Evolutionary conservation across 2,888 invertebrate species (phyloP), one percentile per base, ranked within the genome.

Genomic region (Drosophila peninsularis): DNA sequence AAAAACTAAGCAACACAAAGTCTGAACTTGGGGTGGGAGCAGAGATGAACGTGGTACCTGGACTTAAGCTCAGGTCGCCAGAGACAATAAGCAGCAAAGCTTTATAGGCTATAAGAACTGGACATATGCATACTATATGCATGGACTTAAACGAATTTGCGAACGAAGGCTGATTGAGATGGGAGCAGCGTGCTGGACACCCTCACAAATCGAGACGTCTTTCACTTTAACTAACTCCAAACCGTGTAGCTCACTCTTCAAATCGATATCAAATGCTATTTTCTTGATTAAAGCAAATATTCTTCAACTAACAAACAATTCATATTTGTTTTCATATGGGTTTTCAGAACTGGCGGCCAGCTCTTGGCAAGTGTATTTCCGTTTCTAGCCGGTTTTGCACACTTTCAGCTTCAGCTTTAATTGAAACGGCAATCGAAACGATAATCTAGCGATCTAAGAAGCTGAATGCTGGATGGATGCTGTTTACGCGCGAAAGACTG

Each of bases 101-200:
- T 58, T 55, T 55, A 60, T 71, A 69, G 55, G 62, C 56, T 45
- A 50, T 54, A 50, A 57, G 45, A 63, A 44, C 14, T 60, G 58
- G 49, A 55, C 55, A 64, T 44, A 60, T 68, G 62, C 50, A 54
- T 49, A 42, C 47, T 19, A 36, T 58, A 53, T 37, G 36, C n/a
- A 58, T 45, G 56, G 53, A 60, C 39, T 41, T 45, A 24, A 44
- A 64, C 60, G 84, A 82, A 84, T 84, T 60, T 39, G 49, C 27
- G 60, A 56, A 45, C 56, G 55, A 72, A 62, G 54, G 64, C 37
- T 50, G 41, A 63, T 64, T 47, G 65, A 58, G 64, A 52, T 68
- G 71, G 63, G 68, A 79, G 68, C 56, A 49, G 78, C 42, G 80
- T 82, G 81, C 78, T 74, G 78, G 80, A 82, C 80, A 82, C 82